These are phyloP conservation scores for Sphaerophoria rueppellii DNA, from an alignment of 2,888 invertebrate species.

Conservation along the genomic window DNA sequence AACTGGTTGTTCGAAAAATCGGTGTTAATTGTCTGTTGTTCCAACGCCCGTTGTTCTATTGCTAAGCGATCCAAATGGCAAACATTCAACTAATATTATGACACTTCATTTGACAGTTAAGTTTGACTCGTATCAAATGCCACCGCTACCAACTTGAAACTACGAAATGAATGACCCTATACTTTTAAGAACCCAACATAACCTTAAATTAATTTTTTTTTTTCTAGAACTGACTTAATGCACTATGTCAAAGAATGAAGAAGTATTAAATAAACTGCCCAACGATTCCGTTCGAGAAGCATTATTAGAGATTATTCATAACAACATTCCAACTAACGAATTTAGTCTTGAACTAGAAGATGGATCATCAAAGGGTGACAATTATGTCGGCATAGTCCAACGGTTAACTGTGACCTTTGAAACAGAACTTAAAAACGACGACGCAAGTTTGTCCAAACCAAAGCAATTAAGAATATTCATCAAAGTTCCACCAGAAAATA, in stretches of 20 bases:
- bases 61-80: too few relatives aligned
- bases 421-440: background rate
- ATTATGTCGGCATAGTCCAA: constrained; percentile 79
- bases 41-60: too few relatives aligned
- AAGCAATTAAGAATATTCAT: constrained; percentile 75
- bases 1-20: too few relatives aligned
- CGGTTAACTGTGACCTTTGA: constrained; percentile 73
- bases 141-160: too few relatives aligned
- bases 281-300: constrained; percentile 74
- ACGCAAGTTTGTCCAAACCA: background rate
- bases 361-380: constrained; percentile 79
- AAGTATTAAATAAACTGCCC: constrained; percentile 71
- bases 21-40: too few relatives aligned
- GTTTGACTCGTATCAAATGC: too few relatives aligned
- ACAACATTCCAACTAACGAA: constrained; percentile 66
- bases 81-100: too few relatives aligned
- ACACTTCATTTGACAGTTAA: too few relatives aligned
- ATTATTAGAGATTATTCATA: constrained; percentile 75
- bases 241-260: constrained; percentile 35
- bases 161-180: too few relatives aligned
- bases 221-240: background rate
- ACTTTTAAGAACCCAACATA: too few relatives aligned
- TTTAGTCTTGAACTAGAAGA: constrained; percentile 72
- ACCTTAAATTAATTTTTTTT: too few relatives aligned
- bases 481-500: constrained; percentile 79